phyloP scores from a whole-genome alignment of 2,888 invertebrate species.

The Limenitis arthemis region DNA sequence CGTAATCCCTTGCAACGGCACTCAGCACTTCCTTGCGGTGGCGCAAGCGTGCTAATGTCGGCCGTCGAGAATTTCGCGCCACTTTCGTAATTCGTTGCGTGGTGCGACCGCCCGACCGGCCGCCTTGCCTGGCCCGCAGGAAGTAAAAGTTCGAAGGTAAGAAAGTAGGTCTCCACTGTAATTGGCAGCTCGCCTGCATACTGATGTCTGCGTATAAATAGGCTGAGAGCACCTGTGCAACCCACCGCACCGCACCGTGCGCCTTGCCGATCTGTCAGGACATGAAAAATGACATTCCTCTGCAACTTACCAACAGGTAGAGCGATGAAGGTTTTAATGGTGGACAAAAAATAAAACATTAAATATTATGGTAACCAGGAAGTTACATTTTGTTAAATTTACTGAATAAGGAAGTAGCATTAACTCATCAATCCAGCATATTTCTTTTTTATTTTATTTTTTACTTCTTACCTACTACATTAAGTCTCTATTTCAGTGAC shows the following conservation, averaged over 20 bases:
- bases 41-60: conserved; percentile 69
- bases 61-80: conserved; percentile 71
- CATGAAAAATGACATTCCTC: conserved; percentile 26
- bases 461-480: background rate
- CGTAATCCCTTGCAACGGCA: conserved; percentile 65
- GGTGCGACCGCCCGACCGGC: conserved; percentile 67
- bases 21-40: conserved; percentile 70
- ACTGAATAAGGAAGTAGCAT: background rate
- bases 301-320: conserved; percentile 3
- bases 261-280: conserved; percentile 19
- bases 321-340: background rate
- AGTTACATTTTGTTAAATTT: background rate
- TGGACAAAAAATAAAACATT: background rate
- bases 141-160: conserved; percentile 73
- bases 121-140: conserved; percentile 67
- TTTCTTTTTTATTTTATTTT: too few relatives aligned
- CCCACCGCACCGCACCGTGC: conserved; percentile 3
- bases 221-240: conserved; percentile 48
- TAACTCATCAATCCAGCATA: background rate
- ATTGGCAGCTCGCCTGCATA: conserved; percentile 69
- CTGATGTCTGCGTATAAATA: conserved; percentile 58
- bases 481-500: conserved; percentile 2
- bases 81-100: conserved; percentile 71
- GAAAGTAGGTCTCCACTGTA: conserved; percentile 71
- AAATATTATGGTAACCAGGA: background rate